Percentiles rank a stretch among this genome's conserved stretches.
These are phyloP conservation scores for Drosophila limbata DNA, from an alignment of 2,888 invertebrate genomes.

Conservation along the genomic window DNA sequence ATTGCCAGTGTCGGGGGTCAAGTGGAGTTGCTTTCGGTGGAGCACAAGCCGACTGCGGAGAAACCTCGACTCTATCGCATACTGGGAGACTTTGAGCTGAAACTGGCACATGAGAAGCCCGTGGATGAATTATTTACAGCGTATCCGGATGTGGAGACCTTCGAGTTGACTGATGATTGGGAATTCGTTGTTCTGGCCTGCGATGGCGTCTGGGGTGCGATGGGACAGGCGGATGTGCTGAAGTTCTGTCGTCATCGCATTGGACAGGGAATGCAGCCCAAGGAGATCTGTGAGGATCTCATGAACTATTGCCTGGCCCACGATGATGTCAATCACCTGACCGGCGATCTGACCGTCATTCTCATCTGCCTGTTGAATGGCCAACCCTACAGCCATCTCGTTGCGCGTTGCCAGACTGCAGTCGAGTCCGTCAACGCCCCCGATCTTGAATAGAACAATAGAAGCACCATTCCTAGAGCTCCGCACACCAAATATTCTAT, in stretches of 20 bases:
- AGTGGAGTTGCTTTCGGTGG: conserved; percentile 89
- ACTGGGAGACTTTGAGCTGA: conserved; percentile 97
- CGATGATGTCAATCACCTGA: neutral
- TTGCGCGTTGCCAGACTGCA: neutral
- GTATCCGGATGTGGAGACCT: conserved; percentile 96
- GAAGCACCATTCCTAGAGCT: neutral
- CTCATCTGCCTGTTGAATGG: conserved; percentile 10
- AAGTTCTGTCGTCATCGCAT: conserved; percentile 11
- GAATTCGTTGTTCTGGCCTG: conserved; percentile 98
- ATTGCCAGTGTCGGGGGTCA: conserved; percentile 85
- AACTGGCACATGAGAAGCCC: conserved; percentile 88
- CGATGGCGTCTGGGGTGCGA: conserved; percentile 99
- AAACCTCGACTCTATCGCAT: conserved; percentile 89
- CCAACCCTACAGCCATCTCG: conserved; percentile 2
- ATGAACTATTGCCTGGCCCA: neutral
- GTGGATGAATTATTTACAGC: conserved; percentile 98
- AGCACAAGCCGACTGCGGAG: conserved; percentile 90
- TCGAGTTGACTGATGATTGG: conserved; percentile 91
- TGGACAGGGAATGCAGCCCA: conserved; percentile 2
- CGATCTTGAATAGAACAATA: neutral
- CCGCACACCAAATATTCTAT: neutral
- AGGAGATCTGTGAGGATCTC: conserved; percentile 3
- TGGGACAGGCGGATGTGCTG: conserved; percentile 94
- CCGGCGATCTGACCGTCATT: conserved; percentile 3
- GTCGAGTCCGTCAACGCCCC: neutral